Evolutionary conservation across 1,140 invertebrate species (phyloP), one percentile per base, ranked within the genome.

Genomic region (Nebria ingens): DNA sequence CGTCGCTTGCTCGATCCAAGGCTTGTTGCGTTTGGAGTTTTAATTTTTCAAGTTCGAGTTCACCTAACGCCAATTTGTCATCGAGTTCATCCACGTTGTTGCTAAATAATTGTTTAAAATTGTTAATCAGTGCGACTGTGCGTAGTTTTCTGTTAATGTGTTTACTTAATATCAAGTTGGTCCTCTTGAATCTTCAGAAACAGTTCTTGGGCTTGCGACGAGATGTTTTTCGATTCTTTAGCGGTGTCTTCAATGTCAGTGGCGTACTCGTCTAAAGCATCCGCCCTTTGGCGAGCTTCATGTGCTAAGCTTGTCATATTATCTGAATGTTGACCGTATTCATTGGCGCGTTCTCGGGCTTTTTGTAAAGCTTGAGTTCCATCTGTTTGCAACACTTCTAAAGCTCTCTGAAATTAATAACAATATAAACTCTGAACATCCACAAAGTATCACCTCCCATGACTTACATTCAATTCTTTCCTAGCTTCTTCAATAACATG

Each of bases 231-330:
- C 0, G 92, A 91, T 60, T 86, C 83, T 57, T 87, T 82, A 1
- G 89, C 89, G 50, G 87, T 77, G 21, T 79, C 75, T 59, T 83
- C 79, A 56, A 96, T 89, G 58, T 83, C 82, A 38, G 83, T 79
- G 0, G 91, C 90, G 62, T 92, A 83, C 2, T 84, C 79, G 64
- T 81, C 83, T 56, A 85, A 80, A 72, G 82, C 75, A 60, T 93
- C 86, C 1, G 91, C 89, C 1, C 89, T 64, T 12, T 80, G 69
- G 19, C 93, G 78, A 2, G 94, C 91, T 67, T 93, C 85, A 55
- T 89, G 81, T 0, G 94, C 91, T 45, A 96, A 89, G 13, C 83
- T 77, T 1, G 92, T 92, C 88, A 97, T 96, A 62, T 90, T 84
- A 19, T 87, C 79, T 15, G 90, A 95, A 65, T 95, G 89, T 60